Conservation (phyloP, 2,797 vertebrate species). For the Chaunax sp. region DNA sequence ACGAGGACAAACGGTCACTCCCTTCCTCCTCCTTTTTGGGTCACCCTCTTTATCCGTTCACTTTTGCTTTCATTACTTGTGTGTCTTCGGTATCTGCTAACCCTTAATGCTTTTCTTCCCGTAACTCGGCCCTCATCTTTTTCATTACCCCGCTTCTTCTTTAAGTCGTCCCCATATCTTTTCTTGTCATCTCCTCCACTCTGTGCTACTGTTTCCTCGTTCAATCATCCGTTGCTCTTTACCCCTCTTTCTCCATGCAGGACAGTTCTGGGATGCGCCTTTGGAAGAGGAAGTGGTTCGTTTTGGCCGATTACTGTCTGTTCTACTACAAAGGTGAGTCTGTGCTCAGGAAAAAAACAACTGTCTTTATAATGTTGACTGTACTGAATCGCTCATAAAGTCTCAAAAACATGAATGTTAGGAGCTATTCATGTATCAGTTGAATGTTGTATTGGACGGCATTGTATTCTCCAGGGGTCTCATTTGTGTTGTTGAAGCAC, state of each 20-base stretch:
- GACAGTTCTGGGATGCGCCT: constrained; percentile 97
- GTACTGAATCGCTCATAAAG: too few relatives aligned
- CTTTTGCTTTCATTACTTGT: constrained; percentile 20
- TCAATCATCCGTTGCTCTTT: constrained; percentile 16
- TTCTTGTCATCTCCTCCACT: constrained; percentile 25
- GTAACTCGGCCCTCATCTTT: constrained; percentile 19
- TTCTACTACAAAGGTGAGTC: constrained; percentile 97
- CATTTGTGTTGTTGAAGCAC: not conserved
- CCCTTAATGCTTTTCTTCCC: not conserved
- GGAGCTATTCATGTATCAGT: not conserved
- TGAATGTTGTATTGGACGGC: not conserved
- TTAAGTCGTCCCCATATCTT: not conserved
- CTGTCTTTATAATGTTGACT: too few relatives aligned
- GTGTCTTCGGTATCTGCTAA: not conserved
- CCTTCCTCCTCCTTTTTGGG: constrained; percentile 6
- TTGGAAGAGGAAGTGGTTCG: constrained; percentile 98
- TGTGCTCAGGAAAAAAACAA: too few relatives aligned
- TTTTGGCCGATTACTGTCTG: constrained; percentile 94
- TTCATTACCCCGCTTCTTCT: constrained; percentile 9
- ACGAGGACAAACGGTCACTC: constrained; percentile 50
- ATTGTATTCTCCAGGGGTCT: not conserved
- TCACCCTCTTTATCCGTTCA: constrained; percentile 10
- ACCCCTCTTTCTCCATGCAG: constrained; percentile 73
- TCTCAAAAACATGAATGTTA: too few relatives aligned
- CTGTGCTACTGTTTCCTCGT: constrained; percentile 14